phyloP scores from a whole-genome alignment of 2,113 vertebrate species.

The Rhea pennata region DNA sequence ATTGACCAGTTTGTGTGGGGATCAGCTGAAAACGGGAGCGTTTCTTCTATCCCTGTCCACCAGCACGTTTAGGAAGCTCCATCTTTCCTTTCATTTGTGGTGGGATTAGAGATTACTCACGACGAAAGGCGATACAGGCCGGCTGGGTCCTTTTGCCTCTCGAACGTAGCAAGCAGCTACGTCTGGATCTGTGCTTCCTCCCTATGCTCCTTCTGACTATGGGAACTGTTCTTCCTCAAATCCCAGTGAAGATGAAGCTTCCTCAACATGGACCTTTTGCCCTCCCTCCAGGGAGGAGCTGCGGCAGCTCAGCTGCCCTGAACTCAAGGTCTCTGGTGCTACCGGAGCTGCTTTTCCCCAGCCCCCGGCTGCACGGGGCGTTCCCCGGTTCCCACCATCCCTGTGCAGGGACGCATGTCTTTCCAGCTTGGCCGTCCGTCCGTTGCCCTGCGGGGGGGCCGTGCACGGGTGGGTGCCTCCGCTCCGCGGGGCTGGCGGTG shows the following conservation, averaged over 20 bases:
- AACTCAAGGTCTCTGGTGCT: background rate
- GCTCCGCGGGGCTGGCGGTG: too few relatives aligned
- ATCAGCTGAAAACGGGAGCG: background rate
- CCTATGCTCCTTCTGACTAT: background rate
- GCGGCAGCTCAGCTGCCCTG: background rate
- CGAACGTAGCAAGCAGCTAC: background rate
- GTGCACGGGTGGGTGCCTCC: too few relatives aligned
- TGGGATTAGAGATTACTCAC: background rate
- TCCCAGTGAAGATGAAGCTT: too few relatives aligned
- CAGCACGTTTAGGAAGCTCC: background rate
- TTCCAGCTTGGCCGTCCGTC: background rate
- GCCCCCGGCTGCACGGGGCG: background rate
- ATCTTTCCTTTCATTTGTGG: background rate
- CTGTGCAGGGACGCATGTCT: rapidly evolving
- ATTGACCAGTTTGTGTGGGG: background rate
- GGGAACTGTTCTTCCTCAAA: background rate
- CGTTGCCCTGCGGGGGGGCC: background rate
- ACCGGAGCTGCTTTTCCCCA: background rate
- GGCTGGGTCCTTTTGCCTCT: background rate
- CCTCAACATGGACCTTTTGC: background rate
- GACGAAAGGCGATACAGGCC: background rate
- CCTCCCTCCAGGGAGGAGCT: background rate
- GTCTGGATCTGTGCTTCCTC: background rate
- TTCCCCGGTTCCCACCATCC: background rate
- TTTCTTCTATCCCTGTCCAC: background rate